Base-by-base conservation (phyloP, 2,113 vertebrate genomes). In the Bubo scandiacus region DNA sequence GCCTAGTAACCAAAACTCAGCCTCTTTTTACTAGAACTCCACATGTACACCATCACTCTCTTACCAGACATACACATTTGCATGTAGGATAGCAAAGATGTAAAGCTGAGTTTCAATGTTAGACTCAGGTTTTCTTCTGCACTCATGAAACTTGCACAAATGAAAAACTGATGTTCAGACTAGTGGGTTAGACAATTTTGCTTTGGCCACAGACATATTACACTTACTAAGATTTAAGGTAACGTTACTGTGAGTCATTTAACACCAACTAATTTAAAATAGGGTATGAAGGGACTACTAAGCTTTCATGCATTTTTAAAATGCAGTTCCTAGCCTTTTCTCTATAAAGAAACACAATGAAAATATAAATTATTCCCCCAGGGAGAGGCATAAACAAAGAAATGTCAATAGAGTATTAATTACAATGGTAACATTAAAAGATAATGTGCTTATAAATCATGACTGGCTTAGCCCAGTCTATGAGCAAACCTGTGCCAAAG, bases 311-410 rank as follows among this genome's bases (percentile, higher is more conserved):
- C 8, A 40, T 68, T 87, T 90, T 81, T 52, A 42, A 87, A 75
- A 85, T 57, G 51, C 27, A 59, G 27, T 88, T 85, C 34, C 26
- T 80, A 80, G 36, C 32, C n/a, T 86, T 89, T 95, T 68, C 21
- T 59, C 81, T 81, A 42, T 12, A 36, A 70, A 91, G 55, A 96
- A 94, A 86, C 47, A 96, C 89, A 94, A 89, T 77, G 25, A 83
- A 94, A 86, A 92, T 95, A 94, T 70, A 93, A 94, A 91, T 94
- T 94, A 52, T 82, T 29, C 30, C 34, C 15, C 43, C 6, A 38
- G 43, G 49, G 74, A 91, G 61, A 82, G 13, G 30, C 30, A 82
- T 80, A 89, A 92, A 82, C 45, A 87, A 92, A 96, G 36, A 90
- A 82, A 72, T 45, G 23, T 27, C 42, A 90, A n/a, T 45, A n/a